Conservation (phyloP, 2,888 invertebrate genomes). For the Tolmerus cingulatus region DNA sequence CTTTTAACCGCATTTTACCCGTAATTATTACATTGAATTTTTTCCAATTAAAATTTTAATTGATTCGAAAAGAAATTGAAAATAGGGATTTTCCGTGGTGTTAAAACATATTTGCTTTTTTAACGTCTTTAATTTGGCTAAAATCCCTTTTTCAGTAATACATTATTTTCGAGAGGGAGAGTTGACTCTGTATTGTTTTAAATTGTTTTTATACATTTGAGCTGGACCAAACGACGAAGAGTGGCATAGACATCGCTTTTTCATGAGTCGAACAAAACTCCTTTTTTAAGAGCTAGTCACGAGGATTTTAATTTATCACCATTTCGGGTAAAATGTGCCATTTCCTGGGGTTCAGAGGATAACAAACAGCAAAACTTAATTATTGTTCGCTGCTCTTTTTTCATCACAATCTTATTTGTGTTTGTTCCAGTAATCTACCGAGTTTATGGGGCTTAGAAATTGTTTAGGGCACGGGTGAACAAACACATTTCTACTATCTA, state of each 20-base stretch:
- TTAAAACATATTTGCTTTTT: not conserved
- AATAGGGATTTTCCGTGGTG: not conserved
- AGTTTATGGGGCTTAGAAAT: not conserved
- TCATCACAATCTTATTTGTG: not conserved
- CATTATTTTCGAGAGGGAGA: not conserved
- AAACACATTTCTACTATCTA: not conserved
- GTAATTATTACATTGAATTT: not conserved
- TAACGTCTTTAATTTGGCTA: not conserved
- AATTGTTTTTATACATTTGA: not conserved
- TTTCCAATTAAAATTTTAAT: not conserved
- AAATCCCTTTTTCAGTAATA: not conserved
- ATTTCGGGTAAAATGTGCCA: not conserved
- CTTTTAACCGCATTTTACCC: not conserved
- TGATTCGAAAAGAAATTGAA: not conserved
- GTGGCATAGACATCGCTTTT: not conserved
- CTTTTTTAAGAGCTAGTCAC: not conserved
- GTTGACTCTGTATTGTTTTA: not conserved
- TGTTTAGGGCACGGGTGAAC: not conserved
- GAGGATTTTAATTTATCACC: constrained; percentile 11
- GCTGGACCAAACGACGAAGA: not conserved
- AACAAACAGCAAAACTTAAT: not conserved
- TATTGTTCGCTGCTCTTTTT: not conserved
- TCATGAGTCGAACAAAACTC: not conserved
- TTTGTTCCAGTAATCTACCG: not conserved
- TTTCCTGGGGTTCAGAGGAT: not conserved